A percentile compares a stretch with the other conserved stretches of the same genome.
These are phyloP conservation scores for Tachina grossa DNA, from an alignment of 2,888 invertebrate genomes.

Conservation along the genomic window DNA sequence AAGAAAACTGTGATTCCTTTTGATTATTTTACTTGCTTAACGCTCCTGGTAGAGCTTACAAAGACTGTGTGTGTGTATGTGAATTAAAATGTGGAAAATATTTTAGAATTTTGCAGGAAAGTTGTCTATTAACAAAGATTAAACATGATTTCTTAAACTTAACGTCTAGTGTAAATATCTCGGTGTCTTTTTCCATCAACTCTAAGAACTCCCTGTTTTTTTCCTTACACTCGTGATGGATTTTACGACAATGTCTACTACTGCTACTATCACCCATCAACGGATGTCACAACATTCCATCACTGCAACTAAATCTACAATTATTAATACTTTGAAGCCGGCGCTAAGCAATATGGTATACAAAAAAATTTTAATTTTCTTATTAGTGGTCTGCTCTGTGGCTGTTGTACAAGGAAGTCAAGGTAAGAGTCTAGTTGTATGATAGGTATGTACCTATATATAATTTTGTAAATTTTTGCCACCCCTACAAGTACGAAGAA, in stretches of 20 bases:
- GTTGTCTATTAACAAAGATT: background rate
- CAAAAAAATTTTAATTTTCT: constrained; percentile 19
- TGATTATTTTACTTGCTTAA: background rate
- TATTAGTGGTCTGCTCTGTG: constrained; percentile 35
- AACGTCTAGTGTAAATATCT: background rate
- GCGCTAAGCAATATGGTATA: constrained; percentile 31
- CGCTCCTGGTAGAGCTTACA: no score
- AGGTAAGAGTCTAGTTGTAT: constrained; percentile 72
- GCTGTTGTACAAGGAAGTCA: constrained; percentile 73
- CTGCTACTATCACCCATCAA: background rate
- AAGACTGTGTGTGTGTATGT: background rate
- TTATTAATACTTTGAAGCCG: background rate
- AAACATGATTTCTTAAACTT: constrained; percentile 61
- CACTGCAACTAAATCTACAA: constrained; percentile 27
- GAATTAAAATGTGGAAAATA: constrained; percentile 3
- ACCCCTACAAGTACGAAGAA: no score
- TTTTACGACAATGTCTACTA: constrained; percentile 8
- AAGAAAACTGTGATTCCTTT: background rate
- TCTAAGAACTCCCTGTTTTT: constrained; percentile 13
- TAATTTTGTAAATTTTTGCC: no score
- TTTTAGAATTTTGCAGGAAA: background rate
- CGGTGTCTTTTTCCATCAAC: constrained; percentile 16
- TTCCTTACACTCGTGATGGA: constrained; percentile 30
- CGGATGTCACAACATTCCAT: constrained; percentile 48
- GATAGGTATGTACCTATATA: background rate